These are phyloP conservation scores for Tetranychus truncatus DNA, from an alignment of 2,888 invertebrate genomes.

Conservation along the genomic window DNA sequence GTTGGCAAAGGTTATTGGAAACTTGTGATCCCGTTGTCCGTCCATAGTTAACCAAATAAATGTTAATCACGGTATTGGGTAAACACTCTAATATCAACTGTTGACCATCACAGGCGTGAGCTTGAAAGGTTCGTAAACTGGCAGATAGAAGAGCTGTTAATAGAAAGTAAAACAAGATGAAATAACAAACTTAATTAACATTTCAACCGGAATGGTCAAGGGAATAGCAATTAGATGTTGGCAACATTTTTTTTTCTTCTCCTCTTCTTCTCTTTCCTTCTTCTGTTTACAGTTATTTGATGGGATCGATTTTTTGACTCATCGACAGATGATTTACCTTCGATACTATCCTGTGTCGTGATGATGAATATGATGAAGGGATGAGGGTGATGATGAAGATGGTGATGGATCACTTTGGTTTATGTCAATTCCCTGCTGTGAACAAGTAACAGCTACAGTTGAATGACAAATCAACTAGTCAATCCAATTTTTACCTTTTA, in stretches of 20 bases:
- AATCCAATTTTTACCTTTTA: no score
- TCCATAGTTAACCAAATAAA: slow-evolving; percentile 76
- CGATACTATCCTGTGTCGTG: not conserved
- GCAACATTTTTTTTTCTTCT: no score
- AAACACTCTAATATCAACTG: slow-evolving; percentile 71
- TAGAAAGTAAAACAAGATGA: not conserved
- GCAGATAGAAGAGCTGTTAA: slow-evolving; percentile 65
- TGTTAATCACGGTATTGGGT: slow-evolving; percentile 69
- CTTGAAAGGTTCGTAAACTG: slow-evolving; percentile 71
- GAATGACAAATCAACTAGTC: no score
- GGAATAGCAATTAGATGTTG: slow-evolving; percentile 16
- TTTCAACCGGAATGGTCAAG: not conserved
- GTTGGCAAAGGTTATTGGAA: slow-evolving; percentile 30
- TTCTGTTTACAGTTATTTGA: no score
- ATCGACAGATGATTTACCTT: no score
- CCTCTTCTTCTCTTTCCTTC: no score
- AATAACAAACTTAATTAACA: not conserved
- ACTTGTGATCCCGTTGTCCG: slow-evolving; percentile 39
- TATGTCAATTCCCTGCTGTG: no score
- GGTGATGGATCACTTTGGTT: no score
- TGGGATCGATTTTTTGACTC: no score
- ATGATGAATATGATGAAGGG: not conserved
- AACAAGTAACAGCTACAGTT: no score
- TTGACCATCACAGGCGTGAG: slow-evolving; percentile 79
- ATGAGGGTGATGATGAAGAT: no score